A percentile compares a stretch with the other conserved stretches of the same genome.
Conservation (phyloP, 2,888 invertebrate genomes). For the Leptinotarsa haldemani region DNA sequence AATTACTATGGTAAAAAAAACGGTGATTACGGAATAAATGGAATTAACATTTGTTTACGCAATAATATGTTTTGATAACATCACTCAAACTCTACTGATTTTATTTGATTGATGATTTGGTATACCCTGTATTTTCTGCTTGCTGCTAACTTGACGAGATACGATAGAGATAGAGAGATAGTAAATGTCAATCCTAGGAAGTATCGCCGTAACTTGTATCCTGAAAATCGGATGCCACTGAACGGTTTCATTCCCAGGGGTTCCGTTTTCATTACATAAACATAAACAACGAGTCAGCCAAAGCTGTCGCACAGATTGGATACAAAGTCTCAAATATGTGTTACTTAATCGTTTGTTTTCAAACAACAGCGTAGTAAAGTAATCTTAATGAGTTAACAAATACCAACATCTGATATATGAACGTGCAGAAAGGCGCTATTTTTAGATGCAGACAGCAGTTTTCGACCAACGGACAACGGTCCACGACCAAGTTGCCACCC, state of each 20-base stretch:
- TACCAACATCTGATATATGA: constrained; percentile 18
- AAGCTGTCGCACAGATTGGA: constrained; percentile 11
- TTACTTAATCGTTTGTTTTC: constrained; percentile 18
- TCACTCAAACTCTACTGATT: no score
- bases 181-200: background rate
- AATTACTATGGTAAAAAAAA: no score
- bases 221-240: background rate
- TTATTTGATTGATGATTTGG: no score
- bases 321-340: constrained; percentile 21
- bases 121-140: no score
- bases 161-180: no score
- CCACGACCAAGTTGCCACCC: constrained; percentile 5
- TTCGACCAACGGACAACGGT: constrained; percentile 22
- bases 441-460: constrained; percentile 24
- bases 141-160: no score
- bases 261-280: background rate
- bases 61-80: no score
- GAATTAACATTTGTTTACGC: no score
- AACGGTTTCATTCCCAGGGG: background rate
- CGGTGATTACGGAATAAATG: no score
- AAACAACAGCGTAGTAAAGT: constrained; percentile 21
- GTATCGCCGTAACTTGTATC: background rate
- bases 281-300: background rate
- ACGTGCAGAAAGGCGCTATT: constrained; percentile 27
- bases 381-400: constrained; percentile 26